These are phyloP conservation scores for Acanthochromis polyacanthus DNA, from an alignment of 2,113 vertebrate species.

Conservation along the genomic window DNA sequence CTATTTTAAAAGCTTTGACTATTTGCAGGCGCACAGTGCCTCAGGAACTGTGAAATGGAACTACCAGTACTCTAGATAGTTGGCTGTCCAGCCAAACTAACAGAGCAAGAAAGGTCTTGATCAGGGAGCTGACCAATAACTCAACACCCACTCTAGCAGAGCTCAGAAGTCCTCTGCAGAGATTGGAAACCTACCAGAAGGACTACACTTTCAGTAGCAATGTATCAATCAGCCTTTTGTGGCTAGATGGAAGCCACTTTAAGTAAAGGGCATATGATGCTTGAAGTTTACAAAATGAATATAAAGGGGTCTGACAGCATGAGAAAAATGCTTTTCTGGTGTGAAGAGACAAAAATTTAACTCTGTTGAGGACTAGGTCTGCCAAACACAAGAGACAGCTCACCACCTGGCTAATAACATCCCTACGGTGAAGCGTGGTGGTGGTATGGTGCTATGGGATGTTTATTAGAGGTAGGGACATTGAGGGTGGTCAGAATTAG, in stretches of 20 bases:
- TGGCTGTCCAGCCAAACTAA: background rate
- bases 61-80: background rate
- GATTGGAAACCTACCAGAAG: conserved; percentile 26
- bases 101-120: conserved; percentile 4
- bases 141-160: conserved; percentile 5
- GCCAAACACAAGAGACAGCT: background rate
- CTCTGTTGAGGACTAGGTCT: background rate
- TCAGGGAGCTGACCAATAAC: conserved; percentile 18
- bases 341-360: conserved; percentile 6
- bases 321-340: conserved; percentile 6
- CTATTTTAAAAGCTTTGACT: background rate
- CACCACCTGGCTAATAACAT: background rate
- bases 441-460: background rate
- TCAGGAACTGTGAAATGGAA: conserved; percentile 12
- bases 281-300: conserved; percentile 21
- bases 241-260: conserved; percentile 24
- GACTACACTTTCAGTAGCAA: background rate
- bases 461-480: conserved; percentile 3
- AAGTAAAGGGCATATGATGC: conserved; percentile 19
- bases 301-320: conserved; percentile 10
- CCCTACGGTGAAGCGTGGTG: conserved; percentile 1
- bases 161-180: conserved; percentile 12
- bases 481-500: background rate
- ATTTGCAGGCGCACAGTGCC: background rate
- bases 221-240: conserved; percentile 25